phyloP scores from a whole-genome alignment of 2,113 vertebrate species.

The Tragelaphus buxtoni region DNA sequence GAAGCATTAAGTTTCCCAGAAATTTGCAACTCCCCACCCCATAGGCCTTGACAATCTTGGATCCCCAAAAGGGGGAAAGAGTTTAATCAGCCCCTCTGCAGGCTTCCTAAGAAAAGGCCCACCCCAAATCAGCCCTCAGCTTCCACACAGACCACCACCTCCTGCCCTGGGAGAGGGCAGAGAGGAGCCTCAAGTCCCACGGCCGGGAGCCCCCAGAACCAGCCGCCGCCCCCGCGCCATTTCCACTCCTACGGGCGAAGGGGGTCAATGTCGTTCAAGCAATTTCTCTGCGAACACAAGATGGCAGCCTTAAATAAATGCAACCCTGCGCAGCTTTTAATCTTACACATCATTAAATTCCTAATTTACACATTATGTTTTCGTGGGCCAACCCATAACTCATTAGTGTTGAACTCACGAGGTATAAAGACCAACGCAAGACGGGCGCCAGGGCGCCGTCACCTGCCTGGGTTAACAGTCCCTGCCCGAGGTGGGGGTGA shows the following conservation, averaged over 20 bases:
- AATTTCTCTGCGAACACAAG: conserved; percentile 88
- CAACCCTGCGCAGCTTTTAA: conserved; percentile 85
- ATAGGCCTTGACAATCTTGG: background rate
- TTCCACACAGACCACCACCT: background rate
- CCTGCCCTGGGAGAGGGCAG: background rate
- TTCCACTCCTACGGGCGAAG: conserved; percentile 39
- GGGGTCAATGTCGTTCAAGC: conserved; percentile 82
- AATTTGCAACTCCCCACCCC: background rate
- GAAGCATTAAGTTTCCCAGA: background rate
- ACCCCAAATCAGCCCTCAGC: background rate
- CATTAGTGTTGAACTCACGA: conserved; percentile 88
- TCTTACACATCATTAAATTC: conserved; percentile 91
- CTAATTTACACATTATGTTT: conserved; percentile 91
- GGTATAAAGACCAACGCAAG: conserved; percentile 83
- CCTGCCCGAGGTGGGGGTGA: background rate
- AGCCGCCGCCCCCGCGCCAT: background rate
- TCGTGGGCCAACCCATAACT: conserved; percentile 88
- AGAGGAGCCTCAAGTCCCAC: background rate
- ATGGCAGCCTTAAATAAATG: conserved; percentile 89
- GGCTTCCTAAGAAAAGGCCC: background rate
- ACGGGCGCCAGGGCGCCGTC: conserved; percentile 73
- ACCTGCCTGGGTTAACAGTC: conserved; percentile 67
- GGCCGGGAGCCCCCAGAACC: background rate
- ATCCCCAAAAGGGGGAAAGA: background rate
- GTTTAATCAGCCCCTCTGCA: background rate